Conservation (phyloP, 2,888 invertebrate species). For the Xylophagus ater region DNA sequence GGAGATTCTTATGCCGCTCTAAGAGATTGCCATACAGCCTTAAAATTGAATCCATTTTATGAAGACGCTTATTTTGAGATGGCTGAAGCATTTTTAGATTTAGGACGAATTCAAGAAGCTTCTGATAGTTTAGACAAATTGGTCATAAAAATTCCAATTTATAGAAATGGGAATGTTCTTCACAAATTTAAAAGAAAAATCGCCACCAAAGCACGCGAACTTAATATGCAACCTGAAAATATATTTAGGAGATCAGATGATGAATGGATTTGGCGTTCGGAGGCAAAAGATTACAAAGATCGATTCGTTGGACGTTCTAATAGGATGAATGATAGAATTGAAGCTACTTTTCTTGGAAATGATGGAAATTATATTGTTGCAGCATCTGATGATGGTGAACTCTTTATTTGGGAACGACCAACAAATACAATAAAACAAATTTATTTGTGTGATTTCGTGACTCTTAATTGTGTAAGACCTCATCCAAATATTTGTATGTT, state of each 20-base stretch:
- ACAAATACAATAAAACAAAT: conserved; percentile 79
- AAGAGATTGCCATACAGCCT: conserved; percentile 75
- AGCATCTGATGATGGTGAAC: conserved; percentile 88
- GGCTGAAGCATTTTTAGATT: conserved; percentile 65
- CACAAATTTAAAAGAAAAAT: conserved; percentile 53
- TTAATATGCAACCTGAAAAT: conserved; percentile 6
- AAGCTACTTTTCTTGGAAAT: conserved; percentile 80
- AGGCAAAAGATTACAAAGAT: conserved; percentile 64
- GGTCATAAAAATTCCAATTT: conserved; percentile 60
- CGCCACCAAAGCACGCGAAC: conserved; percentile 22
- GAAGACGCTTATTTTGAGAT: conserved; percentile 64
- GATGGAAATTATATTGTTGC: conserved; percentile 53
- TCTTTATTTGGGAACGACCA: conserved; percentile 88
- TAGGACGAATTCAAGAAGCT: conserved; percentile 62
- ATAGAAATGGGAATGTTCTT: conserved; percentile 54
- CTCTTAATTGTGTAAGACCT: conserved; percentile 92
- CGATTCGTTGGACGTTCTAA: conserved; percentile 93
- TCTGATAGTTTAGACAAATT: conserved; percentile 61
- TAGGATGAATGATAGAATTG: conserved; percentile 98
- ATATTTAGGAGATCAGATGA: conserved; percentile 7
- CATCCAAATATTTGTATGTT: conserved; percentile 81
- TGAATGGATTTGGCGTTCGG: conserved; percentile 39
- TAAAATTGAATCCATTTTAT: conserved; percentile 64
- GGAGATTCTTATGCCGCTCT: conserved; percentile 92
- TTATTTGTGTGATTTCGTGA: conserved; percentile 80